Evolutionary conservation across 2,888 invertebrate genomes (phyloP).

Genomic region (Prostheceraeus crozeri): DNA sequence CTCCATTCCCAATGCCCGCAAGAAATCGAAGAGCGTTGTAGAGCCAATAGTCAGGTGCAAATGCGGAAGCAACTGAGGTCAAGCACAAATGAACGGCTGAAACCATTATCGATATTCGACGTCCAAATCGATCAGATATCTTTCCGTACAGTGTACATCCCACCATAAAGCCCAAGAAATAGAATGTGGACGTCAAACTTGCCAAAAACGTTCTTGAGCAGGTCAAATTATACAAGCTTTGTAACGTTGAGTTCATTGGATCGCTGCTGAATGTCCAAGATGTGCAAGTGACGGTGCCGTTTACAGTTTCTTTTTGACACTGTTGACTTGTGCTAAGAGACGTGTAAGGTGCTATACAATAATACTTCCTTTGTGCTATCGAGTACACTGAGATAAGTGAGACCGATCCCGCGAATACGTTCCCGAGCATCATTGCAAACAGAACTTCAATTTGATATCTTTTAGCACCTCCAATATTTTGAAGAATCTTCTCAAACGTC

Average conservation of each 20-base stretch:
- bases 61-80: slow-evolving; percentile 2
- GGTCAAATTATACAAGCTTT: slow-evolving; percentile 41
- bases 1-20: slow-evolving; percentile 32
- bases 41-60: slow-evolving; percentile 27
- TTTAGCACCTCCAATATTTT: too few relatives aligned
- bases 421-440: too few relatives aligned
- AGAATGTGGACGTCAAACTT: slow-evolving; percentile 44
- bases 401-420: too few relatives aligned
- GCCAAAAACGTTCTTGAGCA: slow-evolving; percentile 43
- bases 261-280: slow-evolving; percentile 16
- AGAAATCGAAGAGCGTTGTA: slow-evolving; percentile 9
- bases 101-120: neutral
- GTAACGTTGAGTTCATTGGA: neutral
- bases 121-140: slow-evolving; percentile 44
- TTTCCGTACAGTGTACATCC: slow-evolving; percentile 46
- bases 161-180: slow-evolving; percentile 45
- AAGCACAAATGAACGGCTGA: slow-evolving; percentile 1
- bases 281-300: too few relatives aligned
- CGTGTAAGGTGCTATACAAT: too few relatives aligned
- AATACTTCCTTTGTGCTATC: too few relatives aligned
- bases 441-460: too few relatives aligned
- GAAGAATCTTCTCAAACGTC: too few relatives aligned
- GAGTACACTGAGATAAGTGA: too few relatives aligned
- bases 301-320: too few relatives aligned
- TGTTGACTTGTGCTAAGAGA: too few relatives aligned